Percentiles rank a stretch among this genome's conserved stretches.
These are phyloP conservation scores for Caenorhabditis sinica DNA, from an alignment of 2,888 invertebrate genomes.

Conservation along the genomic window DNA sequence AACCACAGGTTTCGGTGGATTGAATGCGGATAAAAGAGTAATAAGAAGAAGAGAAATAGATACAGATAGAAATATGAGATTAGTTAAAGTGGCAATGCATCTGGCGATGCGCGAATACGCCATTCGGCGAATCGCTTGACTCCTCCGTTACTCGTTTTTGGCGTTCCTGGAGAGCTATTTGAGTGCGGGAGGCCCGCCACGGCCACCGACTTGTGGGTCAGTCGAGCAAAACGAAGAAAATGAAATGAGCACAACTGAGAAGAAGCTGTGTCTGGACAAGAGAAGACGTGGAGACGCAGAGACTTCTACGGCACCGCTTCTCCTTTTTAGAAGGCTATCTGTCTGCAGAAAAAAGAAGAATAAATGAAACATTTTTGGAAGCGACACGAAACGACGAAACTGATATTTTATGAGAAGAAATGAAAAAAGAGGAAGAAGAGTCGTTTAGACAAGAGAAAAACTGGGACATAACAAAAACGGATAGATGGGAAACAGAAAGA, in stretches of 20 bases:
- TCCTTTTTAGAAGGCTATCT: conserved; percentile 14
- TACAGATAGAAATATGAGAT: conserved; percentile 54
- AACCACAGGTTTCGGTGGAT: conserved; percentile 55
- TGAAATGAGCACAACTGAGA: conserved; percentile 21
- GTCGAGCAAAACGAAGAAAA: conserved; percentile 44
- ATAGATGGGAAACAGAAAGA: conserved; percentile 33
- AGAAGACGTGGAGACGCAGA: conserved; percentile 44
- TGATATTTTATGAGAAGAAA: conserved; percentile 44
- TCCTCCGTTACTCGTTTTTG: conserved; percentile 7
- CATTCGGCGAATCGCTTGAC: conserved; percentile 49
- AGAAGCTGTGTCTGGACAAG: conserved; percentile 29
- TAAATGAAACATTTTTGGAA: conserved; percentile 50
- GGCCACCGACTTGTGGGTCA: conserved; percentile 56
- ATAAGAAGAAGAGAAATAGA: conserved; percentile 48
- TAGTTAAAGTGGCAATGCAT: conserved; percentile 60
- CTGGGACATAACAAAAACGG: conserved; percentile 60
- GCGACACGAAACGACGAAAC: conserved; percentile 23
- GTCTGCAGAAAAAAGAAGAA: conserved; percentile 16
- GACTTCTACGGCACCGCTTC: conserved; percentile 24
- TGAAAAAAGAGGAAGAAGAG: conserved; percentile 33
- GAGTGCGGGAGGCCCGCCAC: conserved; percentile 35
- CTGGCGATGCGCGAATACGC: conserved; percentile 52
- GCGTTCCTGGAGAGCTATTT: conserved; percentile 20
- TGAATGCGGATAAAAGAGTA: conserved; percentile 61
- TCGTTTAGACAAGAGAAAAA: conserved; percentile 36